Evolutionary conservation across 2,888 invertebrate species (phyloP).

Genomic region (Ophioninae sp.): DNA sequence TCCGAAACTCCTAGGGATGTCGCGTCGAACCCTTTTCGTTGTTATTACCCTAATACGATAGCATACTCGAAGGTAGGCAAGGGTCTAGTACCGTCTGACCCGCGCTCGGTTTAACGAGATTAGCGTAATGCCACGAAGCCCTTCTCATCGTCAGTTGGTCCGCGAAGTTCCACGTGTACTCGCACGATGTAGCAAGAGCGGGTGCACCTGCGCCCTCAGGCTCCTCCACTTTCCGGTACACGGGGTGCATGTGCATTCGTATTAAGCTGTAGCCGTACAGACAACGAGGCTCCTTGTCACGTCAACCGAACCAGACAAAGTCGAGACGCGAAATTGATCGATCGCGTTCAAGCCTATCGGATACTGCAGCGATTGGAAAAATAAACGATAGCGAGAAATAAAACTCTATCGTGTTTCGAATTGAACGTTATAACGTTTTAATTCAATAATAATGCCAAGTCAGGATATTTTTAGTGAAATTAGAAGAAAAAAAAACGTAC

Average conservation of each 20-base stretch:
- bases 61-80: slow-evolving; percentile 58
- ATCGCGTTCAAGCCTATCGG: slow-evolving; percentile 15
- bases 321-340: slow-evolving; percentile 44
- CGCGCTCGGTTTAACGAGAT: slow-evolving; percentile 77
- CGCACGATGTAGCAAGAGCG: slow-evolving; percentile 35
- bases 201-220: slow-evolving; percentile 34
- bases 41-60: slow-evolving; percentile 77
- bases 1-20: slow-evolving; percentile 42
- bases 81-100: slow-evolving; percentile 77
- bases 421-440: not conserved
- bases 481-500: not conserved
- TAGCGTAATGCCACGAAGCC: slow-evolving; percentile 79
- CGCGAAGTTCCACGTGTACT: slow-evolving; percentile 52
- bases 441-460: not conserved
- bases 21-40: slow-evolving; percentile 70
- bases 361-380: not conserved
- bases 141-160: slow-evolving; percentile 72
- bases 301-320: slow-evolving; percentile 33
- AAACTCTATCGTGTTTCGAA: not conserved
- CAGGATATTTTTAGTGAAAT: not conserved
- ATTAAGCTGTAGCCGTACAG: not conserved
- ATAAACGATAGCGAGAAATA: not conserved
- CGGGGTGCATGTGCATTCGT: not conserved
- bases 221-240: not conserved
- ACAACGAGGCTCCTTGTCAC: slow-evolving; percentile 22